Evolutionary conservation across 2,888 invertebrate species (phyloP), one percentile per base, ranked within the genome.

Genomic region (Pammene aurita): DNA sequence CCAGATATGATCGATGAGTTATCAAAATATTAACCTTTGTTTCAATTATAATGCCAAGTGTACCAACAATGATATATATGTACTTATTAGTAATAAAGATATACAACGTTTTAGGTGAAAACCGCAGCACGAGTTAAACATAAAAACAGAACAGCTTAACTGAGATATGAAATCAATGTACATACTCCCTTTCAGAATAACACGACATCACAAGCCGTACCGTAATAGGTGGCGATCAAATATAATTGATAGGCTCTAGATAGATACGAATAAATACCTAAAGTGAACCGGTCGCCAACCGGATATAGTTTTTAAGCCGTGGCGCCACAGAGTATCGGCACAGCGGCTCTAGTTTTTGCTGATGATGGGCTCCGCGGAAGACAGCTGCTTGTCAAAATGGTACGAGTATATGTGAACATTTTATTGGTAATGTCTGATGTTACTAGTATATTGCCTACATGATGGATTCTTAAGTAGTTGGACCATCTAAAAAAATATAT

Each of bases 251-350:
- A 72, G 71, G 57, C 70, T 66, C 70, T 55, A 60, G 64, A 65
- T 68, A 64, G 68, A 62, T 66, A 14, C 55, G 50, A 63, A 67
- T 64, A 68, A 64, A 69, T 60, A 65, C 60, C 65, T 69, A 69
- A 60, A 65, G 26, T 38, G 54, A 79, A 81, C 79, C 77, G 77
- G 81, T 80, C 72, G 57, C 66, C 54, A 79, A 72, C 78, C 78
- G 78, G 78, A 80, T 79, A 74, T 75, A 72, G 66, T 77, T 77
- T 68, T 44, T 54, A 58, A 67, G 44, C 41, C 42, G 26, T 58
- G 64, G 69, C 65, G 69, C 69, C 65, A 65, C 65, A 69, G 65
- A 54, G 54, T 48, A 65, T 41, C 34, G 16, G n/a, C 26, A 57
- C 69, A 69, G 69, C 41, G 69, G 26, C 38, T 46, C 34, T 60